Percentiles rank a stretch among this genome's conserved stretches.
Conservation (phyloP, 2,113 vertebrate species). For the Menura novaehollandiae region DNA sequence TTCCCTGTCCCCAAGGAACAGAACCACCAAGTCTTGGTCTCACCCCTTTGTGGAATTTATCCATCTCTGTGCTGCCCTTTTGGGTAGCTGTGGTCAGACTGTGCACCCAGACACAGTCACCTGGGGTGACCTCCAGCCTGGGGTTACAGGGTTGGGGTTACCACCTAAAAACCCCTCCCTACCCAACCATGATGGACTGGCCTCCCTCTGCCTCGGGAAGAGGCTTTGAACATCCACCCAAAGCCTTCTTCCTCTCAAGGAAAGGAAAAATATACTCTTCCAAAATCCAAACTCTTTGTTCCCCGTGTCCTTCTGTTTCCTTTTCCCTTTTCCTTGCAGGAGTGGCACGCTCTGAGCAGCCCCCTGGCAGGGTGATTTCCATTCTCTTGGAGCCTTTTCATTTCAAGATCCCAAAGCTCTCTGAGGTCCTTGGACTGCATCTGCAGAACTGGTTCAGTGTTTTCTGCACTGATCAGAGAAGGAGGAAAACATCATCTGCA, state of each 20-base stretch:
- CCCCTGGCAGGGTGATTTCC: background rate
- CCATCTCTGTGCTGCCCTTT: background rate
- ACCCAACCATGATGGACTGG: fast-evolving
- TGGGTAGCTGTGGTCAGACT: fast-evolving
- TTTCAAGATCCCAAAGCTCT: background rate
- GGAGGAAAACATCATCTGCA: background rate
- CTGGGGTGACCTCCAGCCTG: background rate
- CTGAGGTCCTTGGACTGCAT: background rate
- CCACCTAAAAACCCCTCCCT: background rate
- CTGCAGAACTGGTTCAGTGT: background rate
- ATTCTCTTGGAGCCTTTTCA: background rate
- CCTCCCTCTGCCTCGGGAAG: background rate
- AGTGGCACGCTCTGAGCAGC: background rate
- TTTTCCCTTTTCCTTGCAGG: background rate
- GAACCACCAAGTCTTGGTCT: background rate
- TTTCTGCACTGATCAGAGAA: background rate
- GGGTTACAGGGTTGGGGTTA: background rate
- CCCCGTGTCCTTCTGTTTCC: background rate
- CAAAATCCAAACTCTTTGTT: background rate
- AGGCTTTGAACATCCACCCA: background rate
- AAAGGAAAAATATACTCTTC: background rate
- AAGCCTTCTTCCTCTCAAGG: background rate
- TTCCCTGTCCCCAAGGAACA: background rate
- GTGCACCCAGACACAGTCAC: background rate
- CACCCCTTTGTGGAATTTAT: background rate